Evolutionary conservation across 2,888 invertebrate genomes (phyloP).

Genomic region (Torymus texanus): DNA sequence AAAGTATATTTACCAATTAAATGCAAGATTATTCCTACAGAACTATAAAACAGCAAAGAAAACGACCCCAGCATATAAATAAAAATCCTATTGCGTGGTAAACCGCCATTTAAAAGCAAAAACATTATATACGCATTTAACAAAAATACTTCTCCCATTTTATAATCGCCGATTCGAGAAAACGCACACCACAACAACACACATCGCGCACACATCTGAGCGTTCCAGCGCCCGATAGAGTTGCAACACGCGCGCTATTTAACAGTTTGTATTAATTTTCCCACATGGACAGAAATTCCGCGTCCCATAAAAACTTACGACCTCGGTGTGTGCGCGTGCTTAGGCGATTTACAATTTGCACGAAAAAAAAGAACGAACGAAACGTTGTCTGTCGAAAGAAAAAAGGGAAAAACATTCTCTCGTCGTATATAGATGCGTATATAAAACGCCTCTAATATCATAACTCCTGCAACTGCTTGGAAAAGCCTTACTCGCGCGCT

Average conservation of each 20-base stretch:
- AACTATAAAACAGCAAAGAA: too few relatives aligned
- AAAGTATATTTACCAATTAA: too few relatives aligned
- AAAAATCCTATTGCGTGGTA: too few relatives aligned
- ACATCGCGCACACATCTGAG: too few relatives aligned
- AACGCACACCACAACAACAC: too few relatives aligned
- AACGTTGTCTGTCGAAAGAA: neutral
- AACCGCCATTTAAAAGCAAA: too few relatives aligned
- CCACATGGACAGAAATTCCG: conserved; percentile 16
- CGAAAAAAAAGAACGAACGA: conserved; percentile 16
- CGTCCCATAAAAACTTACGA: conserved; percentile 41
- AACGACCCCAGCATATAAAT: too few relatives aligned
- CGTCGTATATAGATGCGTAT: neutral
- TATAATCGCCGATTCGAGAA: too few relatives aligned
- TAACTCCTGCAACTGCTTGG: conserved; percentile 16
- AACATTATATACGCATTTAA: too few relatives aligned
- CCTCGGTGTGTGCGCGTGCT: neutral
- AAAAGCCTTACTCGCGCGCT: neutral
- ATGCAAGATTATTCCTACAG: too few relatives aligned
- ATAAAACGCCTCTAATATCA: conserved; percentile 39
- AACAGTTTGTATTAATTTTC: conserved; percentile 44
- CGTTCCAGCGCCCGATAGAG: conserved; percentile 57
- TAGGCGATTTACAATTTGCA: conserved; percentile 26
- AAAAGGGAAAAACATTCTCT: neutral
- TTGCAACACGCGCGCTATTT: conserved; percentile 44
- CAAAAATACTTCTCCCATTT: too few relatives aligned